phyloP scores from a whole-genome alignment of 1,140 invertebrate species.

The Ericerus pela region DNA sequence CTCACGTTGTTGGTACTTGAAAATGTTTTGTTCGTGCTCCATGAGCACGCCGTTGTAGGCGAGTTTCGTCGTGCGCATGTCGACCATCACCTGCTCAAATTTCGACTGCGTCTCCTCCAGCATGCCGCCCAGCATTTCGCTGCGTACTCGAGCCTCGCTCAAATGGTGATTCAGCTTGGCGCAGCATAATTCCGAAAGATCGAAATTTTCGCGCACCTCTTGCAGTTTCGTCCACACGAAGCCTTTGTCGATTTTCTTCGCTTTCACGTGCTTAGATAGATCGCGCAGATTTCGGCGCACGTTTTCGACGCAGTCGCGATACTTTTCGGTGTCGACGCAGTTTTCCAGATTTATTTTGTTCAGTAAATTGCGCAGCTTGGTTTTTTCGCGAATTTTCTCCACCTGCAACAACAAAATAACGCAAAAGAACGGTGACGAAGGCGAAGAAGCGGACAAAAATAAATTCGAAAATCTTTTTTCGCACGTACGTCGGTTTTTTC shows the following conservation, averaged over 20 bases:
- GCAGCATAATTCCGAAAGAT: not conserved
- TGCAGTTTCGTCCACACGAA: not conserved
- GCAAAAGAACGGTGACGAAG: no score
- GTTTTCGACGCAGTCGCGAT: not conserved
- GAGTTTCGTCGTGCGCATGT: not conserved
- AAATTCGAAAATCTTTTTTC: no score
- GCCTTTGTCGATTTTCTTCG: not conserved
- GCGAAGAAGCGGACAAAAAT: no score
- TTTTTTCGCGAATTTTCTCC: constrained; percentile 3
- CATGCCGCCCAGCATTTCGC: not conserved
- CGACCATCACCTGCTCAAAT: constrained; percentile 3
- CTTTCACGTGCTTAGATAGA: not conserved
- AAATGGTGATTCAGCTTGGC: not conserved
- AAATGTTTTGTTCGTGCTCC: constrained; percentile 4
- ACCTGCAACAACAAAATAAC: not conserved
- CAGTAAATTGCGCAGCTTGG: constrained; percentile 1
- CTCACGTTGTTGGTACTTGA: not conserved
- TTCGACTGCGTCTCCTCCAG: constrained; percentile 1
- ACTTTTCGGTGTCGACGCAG: not conserved
- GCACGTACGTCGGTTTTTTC: constrained; percentile 1
- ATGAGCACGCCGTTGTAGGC: not conserved
- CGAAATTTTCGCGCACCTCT: not conserved
- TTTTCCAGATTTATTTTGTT: constrained; percentile 5
- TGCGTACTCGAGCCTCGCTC: not conserved
- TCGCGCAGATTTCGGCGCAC: not conserved